Evolutionary conservation across 2,888 invertebrate species (phyloP).

Genomic region (Tenthredo scrophulariae): DNA sequence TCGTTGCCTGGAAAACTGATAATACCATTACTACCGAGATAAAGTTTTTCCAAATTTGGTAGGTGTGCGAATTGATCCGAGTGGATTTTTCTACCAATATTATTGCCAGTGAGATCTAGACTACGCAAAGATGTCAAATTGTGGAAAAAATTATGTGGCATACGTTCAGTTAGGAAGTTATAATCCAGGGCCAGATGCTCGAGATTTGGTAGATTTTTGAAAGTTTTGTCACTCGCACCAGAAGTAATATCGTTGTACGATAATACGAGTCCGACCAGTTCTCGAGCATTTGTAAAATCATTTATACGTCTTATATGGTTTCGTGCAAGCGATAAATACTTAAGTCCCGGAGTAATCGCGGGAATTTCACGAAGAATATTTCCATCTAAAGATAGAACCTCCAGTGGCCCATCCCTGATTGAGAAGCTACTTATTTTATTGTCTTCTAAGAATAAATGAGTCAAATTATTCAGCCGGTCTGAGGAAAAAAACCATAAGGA

Average conservation of each 20-base stretch:
- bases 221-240: too few species aligned
- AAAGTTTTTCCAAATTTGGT: neutral
- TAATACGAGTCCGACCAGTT: neutral
- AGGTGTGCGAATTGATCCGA: neutral
- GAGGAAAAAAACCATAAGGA: neutral
- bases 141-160: neutral
- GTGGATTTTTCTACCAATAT: neutral
- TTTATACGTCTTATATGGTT: neutral
- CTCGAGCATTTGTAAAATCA: neutral
- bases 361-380: neutral
- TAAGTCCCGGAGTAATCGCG: neutral
- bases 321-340: neutral
- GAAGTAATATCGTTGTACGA: neutral
- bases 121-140: neutral
- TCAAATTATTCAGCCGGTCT: neutral
- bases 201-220: neutral
- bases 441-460: neutral
- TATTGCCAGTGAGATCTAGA: neutral
- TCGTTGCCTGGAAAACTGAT: neutral
- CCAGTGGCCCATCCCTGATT: neutral
- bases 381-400: neutral
- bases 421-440: neutral
- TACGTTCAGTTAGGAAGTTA: neutral
- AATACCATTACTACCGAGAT: neutral
- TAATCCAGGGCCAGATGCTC: slow-evolving; percentile 9